These are phyloP conservation scores for Cardiocondyla obscurior DNA, from an alignment of 1,140 invertebrate genomes.

Conservation along the genomic window DNA sequence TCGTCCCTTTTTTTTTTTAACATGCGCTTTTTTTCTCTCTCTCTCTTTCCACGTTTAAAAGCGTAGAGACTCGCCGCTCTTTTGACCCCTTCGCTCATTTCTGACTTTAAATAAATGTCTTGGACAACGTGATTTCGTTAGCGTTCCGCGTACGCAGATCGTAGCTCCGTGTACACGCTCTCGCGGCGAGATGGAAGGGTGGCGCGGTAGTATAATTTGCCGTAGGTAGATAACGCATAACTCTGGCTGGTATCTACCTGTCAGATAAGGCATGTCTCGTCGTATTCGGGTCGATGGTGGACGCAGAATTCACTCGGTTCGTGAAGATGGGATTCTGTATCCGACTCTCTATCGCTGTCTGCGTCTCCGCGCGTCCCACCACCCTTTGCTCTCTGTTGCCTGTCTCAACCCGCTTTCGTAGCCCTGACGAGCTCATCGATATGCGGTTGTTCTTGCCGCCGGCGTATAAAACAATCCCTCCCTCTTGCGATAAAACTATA, in stretches of 20 bases:
- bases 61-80: constrained; percentile 8
- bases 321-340: constrained; percentile 54
- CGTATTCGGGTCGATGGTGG: constrained; percentile 45
- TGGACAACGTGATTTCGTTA: constrained; percentile 29
- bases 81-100: too few species aligned
- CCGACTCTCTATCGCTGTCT: constrained; percentile 34
- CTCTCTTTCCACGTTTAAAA: constrained; percentile 15
- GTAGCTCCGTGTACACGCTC: constrained; percentile 48
- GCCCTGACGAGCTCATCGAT: constrained; percentile 58
- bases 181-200: constrained; percentile 27
- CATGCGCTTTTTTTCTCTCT: constrained; percentile 15
- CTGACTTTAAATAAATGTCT: constrained; percentile 13
- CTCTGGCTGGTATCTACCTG: constrained; percentile 63
- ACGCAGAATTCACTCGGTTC: constrained; percentile 53
- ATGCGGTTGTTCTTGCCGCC: constrained; percentile 62
- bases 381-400: constrained; percentile 15
- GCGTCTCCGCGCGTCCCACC: not conserved
- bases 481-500: constrained; percentile 69
- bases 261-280: constrained; percentile 66
- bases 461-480: constrained; percentile 25
- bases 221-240: constrained; percentile 64
- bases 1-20: constrained; percentile 35
- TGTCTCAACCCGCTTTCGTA: constrained; percentile 19
- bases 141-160: constrained; percentile 14
- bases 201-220: constrained; percentile 67